Base-by-base conservation (phyloP, 2,113 vertebrate species). In the Larimichthys polyactis region DNA sequence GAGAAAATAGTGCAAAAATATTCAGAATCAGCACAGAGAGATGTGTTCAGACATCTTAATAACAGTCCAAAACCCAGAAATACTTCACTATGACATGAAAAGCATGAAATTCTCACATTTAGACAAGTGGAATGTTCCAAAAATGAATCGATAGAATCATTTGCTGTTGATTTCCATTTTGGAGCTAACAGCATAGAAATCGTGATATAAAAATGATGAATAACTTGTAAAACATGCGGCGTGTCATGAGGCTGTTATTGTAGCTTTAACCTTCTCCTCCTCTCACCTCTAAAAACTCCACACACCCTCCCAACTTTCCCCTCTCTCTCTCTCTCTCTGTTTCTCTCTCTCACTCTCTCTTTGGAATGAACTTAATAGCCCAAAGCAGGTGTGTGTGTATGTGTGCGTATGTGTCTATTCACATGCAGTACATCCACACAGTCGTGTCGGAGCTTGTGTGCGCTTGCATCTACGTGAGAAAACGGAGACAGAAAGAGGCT, bases 381-480 rank as follows among this genome's bases (percentile, higher is more conserved):
- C 40, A 63, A 64, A 73, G 68, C 29, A 54, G 27, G 65, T 59
- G 49, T 81, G 57, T 74, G 36, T 32, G 1, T 43, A 22, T 66
- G 78, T 74, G 64, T 75, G 54, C 63, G 65, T 78, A 63, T 48
- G 48, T 36, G 78, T 74, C 82, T 75, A 17, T 82, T 29, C 70
- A 78, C 58, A 77, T 81, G 87, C 78, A 52, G 52, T 40, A 73
- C 67, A 81, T 79, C 52, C 71, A 76, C 73, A 68, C 66, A 48
- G 74, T 67, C 19, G 3, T 63, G 59, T 69, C 69, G 69, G n/a
- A 48, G 81, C 75, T 71, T 71, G 80, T 86, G 70, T 90, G 83
- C n/a, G 63, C 29, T 71, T 75, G 82, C 69, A 48, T 82, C 46
- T 51, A 16, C 86, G 90, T 82, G 82, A 74, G 70, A 82, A 24